phyloP scores from a whole-genome alignment of 1,140 invertebrate species.

The Drosophila varians region DNA sequence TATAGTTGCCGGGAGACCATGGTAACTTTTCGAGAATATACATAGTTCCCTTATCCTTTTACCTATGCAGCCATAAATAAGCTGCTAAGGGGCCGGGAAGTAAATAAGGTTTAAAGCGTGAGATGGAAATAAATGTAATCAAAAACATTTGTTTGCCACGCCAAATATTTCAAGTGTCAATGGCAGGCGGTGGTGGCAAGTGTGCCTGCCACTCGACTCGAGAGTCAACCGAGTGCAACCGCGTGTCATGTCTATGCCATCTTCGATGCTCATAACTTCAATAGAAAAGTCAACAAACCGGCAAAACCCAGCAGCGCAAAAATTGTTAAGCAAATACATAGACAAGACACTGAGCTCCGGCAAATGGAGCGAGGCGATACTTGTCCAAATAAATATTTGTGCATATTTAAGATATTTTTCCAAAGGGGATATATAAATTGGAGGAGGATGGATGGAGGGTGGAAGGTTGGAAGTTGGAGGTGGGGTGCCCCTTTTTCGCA shows the following conservation, averaged over 20 bases:
- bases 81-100: constrained; percentile 8
- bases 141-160: neutral
- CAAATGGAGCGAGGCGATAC: constrained; percentile 53
- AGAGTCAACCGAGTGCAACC: constrained; percentile 43
- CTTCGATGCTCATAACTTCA: constrained; percentile 40
- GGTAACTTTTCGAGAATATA: constrained; percentile 10
- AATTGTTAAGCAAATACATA: constrained; percentile 71
- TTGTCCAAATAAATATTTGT: constrained; percentile 78
- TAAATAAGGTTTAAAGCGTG: constrained; percentile 1
- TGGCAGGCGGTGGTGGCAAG: neutral
- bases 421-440: no score
- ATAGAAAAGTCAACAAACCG: constrained; percentile 65
- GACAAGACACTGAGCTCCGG: constrained; percentile 29
- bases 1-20: constrained; percentile 27
- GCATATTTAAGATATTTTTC: constrained; percentile 66
- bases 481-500: neutral
- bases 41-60: constrained; percentile 26
- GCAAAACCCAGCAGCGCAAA: constrained; percentile 33
- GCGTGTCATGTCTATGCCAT: constrained; percentile 55
- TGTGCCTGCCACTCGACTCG: constrained; percentile 3
- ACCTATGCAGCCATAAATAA: constrained; percentile 46
- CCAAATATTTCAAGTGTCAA: neutral
- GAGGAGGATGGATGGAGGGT: neutral
- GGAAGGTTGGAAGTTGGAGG: no score
- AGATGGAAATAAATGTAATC: constrained; percentile 9